Percentiles rank a stretch among this genome's conserved stretches.
Evolutionary conservation across 2,113 vertebrate species (phyloP).

Genomic region (Entelurus aequoreus): DNA sequence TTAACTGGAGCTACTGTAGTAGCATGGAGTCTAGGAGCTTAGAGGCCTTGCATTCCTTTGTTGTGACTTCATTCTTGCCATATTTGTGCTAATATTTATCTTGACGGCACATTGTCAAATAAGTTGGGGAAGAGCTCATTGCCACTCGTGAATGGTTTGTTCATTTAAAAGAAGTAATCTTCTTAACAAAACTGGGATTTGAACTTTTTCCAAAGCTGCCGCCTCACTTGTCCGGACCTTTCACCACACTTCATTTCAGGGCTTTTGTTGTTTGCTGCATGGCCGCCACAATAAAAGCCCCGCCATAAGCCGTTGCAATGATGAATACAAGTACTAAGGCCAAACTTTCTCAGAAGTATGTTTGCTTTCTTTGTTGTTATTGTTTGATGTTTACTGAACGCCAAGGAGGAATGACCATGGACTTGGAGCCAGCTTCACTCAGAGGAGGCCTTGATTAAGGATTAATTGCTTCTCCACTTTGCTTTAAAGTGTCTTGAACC

Average conservation of each 20-base stretch:
- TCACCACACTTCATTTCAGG: constrained; percentile 9
- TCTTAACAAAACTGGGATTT: constrained; percentile 30
- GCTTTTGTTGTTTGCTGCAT: neutral
- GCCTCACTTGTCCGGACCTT: constrained; percentile 16
- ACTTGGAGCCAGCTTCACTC: neutral
- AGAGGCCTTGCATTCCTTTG: constrained; percentile 46
- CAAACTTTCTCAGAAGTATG: neutral
- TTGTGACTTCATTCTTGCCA: constrained; percentile 37
- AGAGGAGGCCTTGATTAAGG: neutral
- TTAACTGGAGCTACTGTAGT: constrained; percentile 15
- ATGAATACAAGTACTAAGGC: constrained; percentile 13
- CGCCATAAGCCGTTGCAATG: neutral
- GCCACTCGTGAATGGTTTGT: constrained; percentile 41
- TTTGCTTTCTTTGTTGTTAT: neutral
- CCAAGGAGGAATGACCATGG: neutral
- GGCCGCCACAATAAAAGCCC: constrained; percentile 1
- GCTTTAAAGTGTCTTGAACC: neutral
- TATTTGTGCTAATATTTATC: constrained; percentile 48
- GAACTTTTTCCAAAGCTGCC: constrained; percentile 16
- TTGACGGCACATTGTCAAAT: constrained; percentile 45
- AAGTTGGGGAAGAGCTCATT: constrained; percentile 39
- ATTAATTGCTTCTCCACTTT: constrained; percentile 17
- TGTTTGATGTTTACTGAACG: neutral
- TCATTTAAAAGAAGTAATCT: constrained; percentile 52
- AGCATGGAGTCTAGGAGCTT: constrained; percentile 35